These are phyloP conservation scores for Echinops telfairi DNA, from an alignment of 2,113 vertebrate genomes.

Conservation along the genomic window DNA sequence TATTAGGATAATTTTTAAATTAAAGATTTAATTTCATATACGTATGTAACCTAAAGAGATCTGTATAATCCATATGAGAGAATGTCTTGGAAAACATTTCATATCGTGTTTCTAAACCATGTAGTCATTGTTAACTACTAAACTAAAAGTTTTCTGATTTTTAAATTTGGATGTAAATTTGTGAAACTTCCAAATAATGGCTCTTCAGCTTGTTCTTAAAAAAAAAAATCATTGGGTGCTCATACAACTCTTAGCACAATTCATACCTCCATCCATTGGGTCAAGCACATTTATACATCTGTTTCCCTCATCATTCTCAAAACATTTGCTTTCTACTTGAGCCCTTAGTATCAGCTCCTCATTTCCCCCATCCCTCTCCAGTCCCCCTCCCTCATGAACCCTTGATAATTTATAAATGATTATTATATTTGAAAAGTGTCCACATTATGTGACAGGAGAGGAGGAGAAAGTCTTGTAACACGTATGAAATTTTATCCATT, in stretches of 20 bases:
- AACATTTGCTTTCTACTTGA: too few relatives aligned
- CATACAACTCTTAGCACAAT: too few relatives aligned
- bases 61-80: conserved; percentile 33
- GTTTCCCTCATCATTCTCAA: too few relatives aligned
- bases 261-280: too few relatives aligned
- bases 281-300: too few relatives aligned
- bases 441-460: neutral
- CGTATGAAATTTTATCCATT: conserved; percentile 62
- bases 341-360: too few relatives aligned
- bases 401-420: too few relatives aligned
- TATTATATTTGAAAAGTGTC: neutral
- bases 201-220: conserved; percentile 50
- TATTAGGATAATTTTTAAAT: conserved; percentile 50
- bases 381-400: too few relatives aligned
- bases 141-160: conserved; percentile 46
- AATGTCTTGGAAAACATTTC: conserved; percentile 31
- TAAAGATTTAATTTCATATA: conserved; percentile 15
- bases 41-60: neutral
- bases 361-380: too few relatives aligned
- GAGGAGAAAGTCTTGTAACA: conserved; percentile 38
- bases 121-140: conserved; percentile 37
- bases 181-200: conserved; percentile 31
- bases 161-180: conserved; percentile 50
- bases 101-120: neutral
- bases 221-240: neutral